Base-by-base conservation (phyloP, 1,140 invertebrate genomes). In the Plodia interpunctella region DNA sequence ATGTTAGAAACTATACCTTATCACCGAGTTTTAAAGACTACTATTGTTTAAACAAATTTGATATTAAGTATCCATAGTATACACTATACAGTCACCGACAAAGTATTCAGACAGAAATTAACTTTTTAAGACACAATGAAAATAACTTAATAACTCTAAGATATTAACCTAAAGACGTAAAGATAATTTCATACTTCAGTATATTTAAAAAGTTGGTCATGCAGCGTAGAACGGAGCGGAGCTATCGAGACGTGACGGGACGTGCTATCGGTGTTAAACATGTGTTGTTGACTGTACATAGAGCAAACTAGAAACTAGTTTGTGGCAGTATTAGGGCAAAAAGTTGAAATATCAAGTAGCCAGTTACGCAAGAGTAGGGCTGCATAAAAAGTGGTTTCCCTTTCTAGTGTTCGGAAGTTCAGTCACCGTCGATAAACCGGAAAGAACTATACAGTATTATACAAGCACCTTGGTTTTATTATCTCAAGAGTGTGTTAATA, bases 371-470 rank as follows among this genome's bases (percentile, higher is more conserved):
- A 59, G 57, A 59, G 25, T 49, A n/a, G 57, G 49, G 50, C 28
- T 32, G 28, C 30, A 38, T 57, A 59, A 59, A 59, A 59, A 59
- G 57, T 35, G 30, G 57, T 52, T 59, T 59, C 57, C 50, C 57
- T 59, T 59, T 59, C 57, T 18, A 32, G 55, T 38, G 55, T 49
- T 49, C 25, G 57, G 49, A 59, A 59, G 57, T 59, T 51, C 57
- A 51, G 11, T 59, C 51, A 53, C 57, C 57, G 55, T n/a, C 4
- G 55, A n/a, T 19, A 57, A 57, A 57, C 55, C 38, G 55, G 55
- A 49, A 57, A 57, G 13, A 44, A 15, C 13, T 44, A 44, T 44
- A 5, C 10, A 44, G 32, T n/a, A 21, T 5, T 20, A 53, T 28
- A n/a, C 11, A 8, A 38, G 5, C 13, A 17, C 15, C 38, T 35